Conservation (phyloP, 2,797 vertebrate species). For the Poecilia velifera region DNA sequence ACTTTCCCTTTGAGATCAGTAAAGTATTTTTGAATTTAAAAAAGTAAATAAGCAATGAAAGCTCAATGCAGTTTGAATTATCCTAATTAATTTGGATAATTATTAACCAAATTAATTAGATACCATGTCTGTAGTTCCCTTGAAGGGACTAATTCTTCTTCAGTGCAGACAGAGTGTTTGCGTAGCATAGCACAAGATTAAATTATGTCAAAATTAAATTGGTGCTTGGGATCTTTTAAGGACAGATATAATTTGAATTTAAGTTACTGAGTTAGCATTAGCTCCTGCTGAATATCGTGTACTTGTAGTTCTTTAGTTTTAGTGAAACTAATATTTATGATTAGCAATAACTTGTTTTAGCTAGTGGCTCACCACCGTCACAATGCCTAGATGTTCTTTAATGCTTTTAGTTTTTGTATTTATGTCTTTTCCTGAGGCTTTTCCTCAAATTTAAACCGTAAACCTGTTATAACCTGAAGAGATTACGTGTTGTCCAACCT, state of each 20-base stretch:
- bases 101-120: background rate
- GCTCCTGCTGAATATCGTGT: no score
- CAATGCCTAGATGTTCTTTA: no score
- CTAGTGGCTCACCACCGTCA: no score
- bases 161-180: background rate
- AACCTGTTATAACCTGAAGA: background rate
- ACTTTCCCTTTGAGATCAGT: background rate
- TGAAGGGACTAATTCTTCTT: background rate
- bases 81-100: background rate
- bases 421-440: background rate
- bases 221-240: no score
- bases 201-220: background rate
- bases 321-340: no score
- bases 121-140: background rate
- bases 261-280: no score
- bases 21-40: background rate
- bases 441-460: background rate
- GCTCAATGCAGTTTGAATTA: background rate
- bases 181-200: background rate
- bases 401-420: no score
- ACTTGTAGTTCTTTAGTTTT: background rate
- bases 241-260: no score
- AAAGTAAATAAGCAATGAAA: background rate
- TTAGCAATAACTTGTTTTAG: no score
- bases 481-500: background rate